These are phyloP conservation scores for Steatocranus sp. DNA, from an alignment of 2,797 vertebrate species.

Conservation along the genomic window DNA sequence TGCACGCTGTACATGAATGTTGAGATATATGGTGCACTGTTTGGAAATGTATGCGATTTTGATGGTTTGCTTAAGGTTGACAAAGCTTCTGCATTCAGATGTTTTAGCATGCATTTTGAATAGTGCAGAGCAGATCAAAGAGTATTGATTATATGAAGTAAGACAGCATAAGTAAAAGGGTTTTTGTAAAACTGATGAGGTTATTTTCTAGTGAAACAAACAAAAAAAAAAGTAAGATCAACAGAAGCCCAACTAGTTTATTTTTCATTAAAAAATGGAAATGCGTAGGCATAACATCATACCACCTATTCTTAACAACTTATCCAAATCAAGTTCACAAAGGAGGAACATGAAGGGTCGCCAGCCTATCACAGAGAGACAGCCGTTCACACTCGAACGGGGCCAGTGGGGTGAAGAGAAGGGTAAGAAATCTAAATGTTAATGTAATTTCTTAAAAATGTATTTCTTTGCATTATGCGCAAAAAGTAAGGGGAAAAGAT, in stretches of 20 bases:
- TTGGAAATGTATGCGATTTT: slow-evolving; percentile 23
- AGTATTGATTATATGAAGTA: neutral
- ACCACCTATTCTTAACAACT: neutral
- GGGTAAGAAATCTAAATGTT: no score
- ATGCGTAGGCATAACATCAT: neutral
- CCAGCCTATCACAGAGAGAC: neutral
- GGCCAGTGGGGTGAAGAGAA: neutral
- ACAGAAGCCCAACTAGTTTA: neutral
- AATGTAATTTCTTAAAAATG: neutral
- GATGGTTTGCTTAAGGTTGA: slow-evolving; percentile 11
- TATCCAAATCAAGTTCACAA: neutral
- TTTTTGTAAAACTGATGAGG: neutral
- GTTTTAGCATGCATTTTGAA: neutral
- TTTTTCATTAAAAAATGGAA: neutral
- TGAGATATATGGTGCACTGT: slow-evolving; percentile 44
- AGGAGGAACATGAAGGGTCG: neutral
- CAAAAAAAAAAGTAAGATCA: neutral
- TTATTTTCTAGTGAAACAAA: neutral
- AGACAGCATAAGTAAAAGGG: neutral
- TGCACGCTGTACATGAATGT: slow-evolving; percentile 44
- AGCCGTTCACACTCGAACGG: rapidly evolving
- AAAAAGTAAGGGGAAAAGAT: neutral
- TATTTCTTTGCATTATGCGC: neutral
- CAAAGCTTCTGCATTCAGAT: neutral
- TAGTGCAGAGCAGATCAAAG: neutral